These are phyloP conservation scores for Serinus canaria DNA, from an alignment of 2,113 vertebrate genomes.

Conservation along the genomic window DNA sequence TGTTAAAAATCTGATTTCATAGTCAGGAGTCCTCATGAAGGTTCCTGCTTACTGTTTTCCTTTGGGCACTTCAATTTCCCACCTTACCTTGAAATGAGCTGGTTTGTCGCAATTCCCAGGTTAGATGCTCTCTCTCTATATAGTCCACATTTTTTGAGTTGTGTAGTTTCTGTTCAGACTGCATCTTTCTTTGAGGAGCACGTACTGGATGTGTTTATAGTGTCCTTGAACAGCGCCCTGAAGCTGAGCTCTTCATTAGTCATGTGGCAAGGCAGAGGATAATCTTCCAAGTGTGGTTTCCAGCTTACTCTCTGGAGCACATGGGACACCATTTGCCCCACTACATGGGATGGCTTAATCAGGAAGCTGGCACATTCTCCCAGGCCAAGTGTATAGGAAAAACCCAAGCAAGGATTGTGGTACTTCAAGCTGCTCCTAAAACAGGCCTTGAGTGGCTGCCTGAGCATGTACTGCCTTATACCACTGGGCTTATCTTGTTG, in stretches of 20 bases:
- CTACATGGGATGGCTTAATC: not conserved
- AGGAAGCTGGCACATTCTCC: not conserved
- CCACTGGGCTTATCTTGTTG: not conserved
- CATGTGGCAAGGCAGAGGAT: not conserved
- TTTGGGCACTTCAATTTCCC: not conserved
- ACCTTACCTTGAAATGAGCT: not conserved
- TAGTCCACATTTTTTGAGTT: not conserved
- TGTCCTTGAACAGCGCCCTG: not conserved
- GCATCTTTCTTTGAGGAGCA: not conserved
- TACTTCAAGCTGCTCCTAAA: not conserved
- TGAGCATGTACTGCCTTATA: not conserved
- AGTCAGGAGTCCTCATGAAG: not conserved
- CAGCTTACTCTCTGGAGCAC: not conserved
- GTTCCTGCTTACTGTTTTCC: not conserved
- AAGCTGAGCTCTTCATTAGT: not conserved
- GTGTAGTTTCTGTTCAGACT: not conserved
- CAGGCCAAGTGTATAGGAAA: not conserved
- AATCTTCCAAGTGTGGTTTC: not conserved
- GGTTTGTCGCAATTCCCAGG: not conserved
- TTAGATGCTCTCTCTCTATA: not conserved
- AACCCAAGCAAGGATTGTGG: not conserved
- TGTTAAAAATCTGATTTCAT: not conserved
- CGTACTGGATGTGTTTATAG: not conserved
- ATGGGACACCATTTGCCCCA: not conserved
- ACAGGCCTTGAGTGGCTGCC: not conserved